Evolutionary conservation across 2,113 vertebrate species (phyloP).

Genomic region (Passer montanus): DNA sequence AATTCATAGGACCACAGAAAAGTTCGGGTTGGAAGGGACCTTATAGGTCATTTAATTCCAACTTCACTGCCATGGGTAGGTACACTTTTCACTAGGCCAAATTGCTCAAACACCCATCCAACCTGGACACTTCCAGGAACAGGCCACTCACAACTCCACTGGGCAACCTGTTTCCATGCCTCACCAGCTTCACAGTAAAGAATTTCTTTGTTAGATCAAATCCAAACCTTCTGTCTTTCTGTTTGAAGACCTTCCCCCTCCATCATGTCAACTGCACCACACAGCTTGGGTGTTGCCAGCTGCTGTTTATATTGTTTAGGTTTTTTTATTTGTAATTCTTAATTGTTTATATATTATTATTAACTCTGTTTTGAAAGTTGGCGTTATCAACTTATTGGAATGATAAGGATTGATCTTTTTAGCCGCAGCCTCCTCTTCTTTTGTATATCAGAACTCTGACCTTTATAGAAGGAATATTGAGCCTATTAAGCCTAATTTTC

Average conservation of each 20-base stretch:
- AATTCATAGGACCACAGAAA: accelerated
- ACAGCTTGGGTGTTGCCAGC: neutral
- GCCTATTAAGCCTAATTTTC: neutral
- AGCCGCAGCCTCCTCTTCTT: neutral
- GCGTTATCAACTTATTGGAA: neutral
- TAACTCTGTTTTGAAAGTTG: neutral
- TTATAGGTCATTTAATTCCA: neutral
- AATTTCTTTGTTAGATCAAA: neutral
- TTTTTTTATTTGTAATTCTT: neutral
- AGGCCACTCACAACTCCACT: accelerated
- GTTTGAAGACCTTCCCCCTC: neutral
- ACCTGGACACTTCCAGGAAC: accelerated
- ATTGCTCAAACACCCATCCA: neutral
- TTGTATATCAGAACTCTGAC: neutral
- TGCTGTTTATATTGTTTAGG: neutral
- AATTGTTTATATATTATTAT: neutral
- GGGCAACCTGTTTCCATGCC: neutral
- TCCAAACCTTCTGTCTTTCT: neutral
- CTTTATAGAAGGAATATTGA: neutral
- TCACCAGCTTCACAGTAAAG: neutral
- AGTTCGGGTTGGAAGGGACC: neutral
- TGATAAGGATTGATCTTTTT: neutral
- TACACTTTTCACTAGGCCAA: neutral
- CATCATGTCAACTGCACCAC: neutral
- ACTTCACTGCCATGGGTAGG: neutral